Base-by-base conservation (phyloP, 2,113 vertebrate genomes). In the Pelusios castaneus region DNA sequence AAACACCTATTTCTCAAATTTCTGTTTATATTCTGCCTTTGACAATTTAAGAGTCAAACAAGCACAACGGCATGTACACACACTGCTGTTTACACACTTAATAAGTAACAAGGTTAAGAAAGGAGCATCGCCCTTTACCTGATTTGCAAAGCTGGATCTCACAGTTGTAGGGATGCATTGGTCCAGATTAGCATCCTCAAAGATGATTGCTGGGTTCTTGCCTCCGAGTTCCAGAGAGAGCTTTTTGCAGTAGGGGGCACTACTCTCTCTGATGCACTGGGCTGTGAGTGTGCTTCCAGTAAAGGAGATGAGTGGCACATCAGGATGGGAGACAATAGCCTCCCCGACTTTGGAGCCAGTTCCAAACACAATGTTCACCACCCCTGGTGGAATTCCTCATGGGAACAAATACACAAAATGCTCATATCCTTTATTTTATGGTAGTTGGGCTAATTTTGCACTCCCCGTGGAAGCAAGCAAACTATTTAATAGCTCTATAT, bases 141-240 rank as follows among this genome's bases (percentile, higher is more conserved):
- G 99, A 95, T 99, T 99, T 96, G 98, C 98, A 97, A 99, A 99
- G 96, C 99, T 99, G 97, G 99, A 99, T 91, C 97, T 98, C 22
- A 99, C 95, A 0, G 99, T 99, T 6, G 98, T 98, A 52, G 98
- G 96, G 55, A 99, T 96, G 86, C 99, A 99, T 8, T 99, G 98
- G 16, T 98, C 98, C 95, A 99, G 93, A 96, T 99, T 97, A 0
- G 99, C 99, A 21, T 99, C 99, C 1, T 99, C 98, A 13, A 99
- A 99, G 82, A 99, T 14, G 19, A 99, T 96, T 0, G 99, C 99
- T 0, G 99, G 99, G 90, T 99, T 99, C 97, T 99, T 99, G 47
- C 99, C 99, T 4, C 99, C 99, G 43, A 99, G 98, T 94, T 99
- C 99, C 95, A 99, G 87, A 0, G 99, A 99, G n/a, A 99, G 98